phyloP scores from a whole-genome alignment of 2,888 invertebrate genomes.

The Anticlea derivata region DNA sequence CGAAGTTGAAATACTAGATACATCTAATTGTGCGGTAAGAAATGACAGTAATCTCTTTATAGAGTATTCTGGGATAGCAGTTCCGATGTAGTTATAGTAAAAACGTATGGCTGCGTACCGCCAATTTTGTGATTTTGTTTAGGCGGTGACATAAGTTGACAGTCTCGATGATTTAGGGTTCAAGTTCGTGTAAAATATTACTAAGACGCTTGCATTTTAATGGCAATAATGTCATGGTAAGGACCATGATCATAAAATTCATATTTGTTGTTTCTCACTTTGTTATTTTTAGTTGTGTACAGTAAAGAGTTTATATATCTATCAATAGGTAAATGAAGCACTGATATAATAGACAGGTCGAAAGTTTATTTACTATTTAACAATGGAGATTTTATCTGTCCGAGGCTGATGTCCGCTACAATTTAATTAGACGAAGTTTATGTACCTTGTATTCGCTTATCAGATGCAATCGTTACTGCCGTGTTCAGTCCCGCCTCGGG shows the following conservation, averaged over 20 bases:
- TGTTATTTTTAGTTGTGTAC: too few relatives aligned
- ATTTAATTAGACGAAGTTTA: constrained; percentile 80
- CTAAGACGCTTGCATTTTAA: too few relatives aligned
- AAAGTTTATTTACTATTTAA: constrained; percentile 74
- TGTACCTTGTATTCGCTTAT: constrained; percentile 67
- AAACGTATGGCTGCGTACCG: too few relatives aligned
- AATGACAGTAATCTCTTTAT: constrained; percentile 30
- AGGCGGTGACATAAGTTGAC: too few relatives aligned
- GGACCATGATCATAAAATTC: too few relatives aligned
- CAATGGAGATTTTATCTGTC: constrained; percentile 78
- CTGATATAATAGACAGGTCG: constrained; percentile 51
- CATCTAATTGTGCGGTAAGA: constrained; percentile 91
- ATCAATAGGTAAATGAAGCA: constrained; percentile 62
- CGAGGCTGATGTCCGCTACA: constrained; percentile 69
- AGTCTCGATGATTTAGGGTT: too few relatives aligned
- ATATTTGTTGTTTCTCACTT: too few relatives aligned
- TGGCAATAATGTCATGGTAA: too few relatives aligned
- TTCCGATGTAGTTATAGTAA: too few relatives aligned
- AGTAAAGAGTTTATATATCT: too few relatives aligned
- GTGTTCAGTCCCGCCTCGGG: constrained; percentile 47
- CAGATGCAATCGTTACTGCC: constrained; percentile 59
- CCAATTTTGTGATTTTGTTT: too few relatives aligned
- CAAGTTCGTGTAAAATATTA: too few relatives aligned
- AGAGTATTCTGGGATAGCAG: not conserved
- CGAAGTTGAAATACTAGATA: constrained; percentile 91